Base-by-base conservation (phyloP, 2,113 vertebrate genomes). In the Mormyrus lacerda region DNA sequence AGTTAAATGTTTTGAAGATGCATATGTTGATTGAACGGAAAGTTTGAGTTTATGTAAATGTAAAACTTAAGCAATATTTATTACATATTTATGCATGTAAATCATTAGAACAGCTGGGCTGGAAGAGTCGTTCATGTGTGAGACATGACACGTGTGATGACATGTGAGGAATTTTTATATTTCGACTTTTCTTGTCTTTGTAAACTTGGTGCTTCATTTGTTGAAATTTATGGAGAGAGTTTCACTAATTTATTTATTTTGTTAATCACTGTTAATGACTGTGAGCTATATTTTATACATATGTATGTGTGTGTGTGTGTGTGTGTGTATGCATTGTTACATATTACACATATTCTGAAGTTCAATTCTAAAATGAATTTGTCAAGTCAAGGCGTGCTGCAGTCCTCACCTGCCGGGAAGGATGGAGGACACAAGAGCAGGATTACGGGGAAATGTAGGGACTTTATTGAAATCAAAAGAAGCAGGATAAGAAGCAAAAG, bases 161-260 rank as follows among this genome's bases (percentile, higher is more conserved):
- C 11, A 21, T 39, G 4, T 17, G 35, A 79, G 35, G 35, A 79
- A 79, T 42, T 42, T 19, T 79, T 4, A 76, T 31, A 76, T 76
- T 19, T 79, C 42, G 17, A 42, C 35, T 42, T 79, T 76, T 13
- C 69, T 76, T 39, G 31, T 19, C 31, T 19, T 79, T 79, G 35
- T 79, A 39, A 39, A 79, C 73, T 39, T 79, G 73, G 73, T 76
- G 73, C 73, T 79, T 76, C 39, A 76, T 35, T 31, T 76, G 31
- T 39, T 17, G 35, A 79, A 79, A 42, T 79, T 42, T 42, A 39
- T 42, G 73, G 31, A 79, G 13, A 79, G 19, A 19, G 15, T 79
- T 79, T 79, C 73, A 79, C 73, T 79, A 79, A 79, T 79, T 17
- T 39, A 79, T 76, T 76, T 76, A 76, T 76, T 76, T 31, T 76